These are phyloP conservation scores for Cyanocitta stelleri DNA, from an alignment of 2,113 vertebrate genomes.

Conservation along the genomic window DNA sequence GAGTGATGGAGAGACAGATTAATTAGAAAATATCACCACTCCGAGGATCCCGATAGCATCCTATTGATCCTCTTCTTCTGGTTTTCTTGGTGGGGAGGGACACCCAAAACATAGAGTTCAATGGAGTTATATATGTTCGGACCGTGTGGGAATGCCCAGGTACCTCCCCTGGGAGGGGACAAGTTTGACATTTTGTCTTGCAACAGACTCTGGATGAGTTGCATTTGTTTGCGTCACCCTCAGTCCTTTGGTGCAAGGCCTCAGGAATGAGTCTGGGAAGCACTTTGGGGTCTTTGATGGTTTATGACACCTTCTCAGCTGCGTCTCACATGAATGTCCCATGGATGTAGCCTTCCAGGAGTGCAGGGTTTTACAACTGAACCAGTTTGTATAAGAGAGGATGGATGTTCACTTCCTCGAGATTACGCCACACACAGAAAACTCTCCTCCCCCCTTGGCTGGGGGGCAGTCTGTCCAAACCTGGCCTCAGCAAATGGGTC, in stretches of 20 bases:
- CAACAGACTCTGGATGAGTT: neutral
- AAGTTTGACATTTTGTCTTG: neutral
- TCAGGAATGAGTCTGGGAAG: neutral
- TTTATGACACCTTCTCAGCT: neutral
- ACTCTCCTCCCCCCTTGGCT: rapidly evolving
- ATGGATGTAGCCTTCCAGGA: neutral
- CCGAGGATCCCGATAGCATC: rapidly evolving
- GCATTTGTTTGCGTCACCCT: rapidly evolving
- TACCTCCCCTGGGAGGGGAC: too few relatives aligned
- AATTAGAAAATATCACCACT: neutral
- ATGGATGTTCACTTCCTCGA: neutral
- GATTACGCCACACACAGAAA: rapidly evolving
- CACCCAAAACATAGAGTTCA: neutral
- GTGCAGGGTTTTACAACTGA: neutral
- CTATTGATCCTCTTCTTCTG: neutral
- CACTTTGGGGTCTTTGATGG: neutral
- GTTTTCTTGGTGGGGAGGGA: neutral
- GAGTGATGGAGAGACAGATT: neutral
- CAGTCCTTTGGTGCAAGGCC: neutral
- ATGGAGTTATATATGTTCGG: neutral
- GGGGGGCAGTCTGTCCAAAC: neutral
- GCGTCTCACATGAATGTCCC: neutral
- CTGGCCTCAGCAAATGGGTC: neutral
- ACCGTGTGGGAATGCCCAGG: too few relatives aligned
- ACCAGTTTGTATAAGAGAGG: neutral